These are phyloP conservation scores for Polypterus bichir DNA, from an alignment of 2,113 vertebrate species.

Conservation along the genomic window DNA sequence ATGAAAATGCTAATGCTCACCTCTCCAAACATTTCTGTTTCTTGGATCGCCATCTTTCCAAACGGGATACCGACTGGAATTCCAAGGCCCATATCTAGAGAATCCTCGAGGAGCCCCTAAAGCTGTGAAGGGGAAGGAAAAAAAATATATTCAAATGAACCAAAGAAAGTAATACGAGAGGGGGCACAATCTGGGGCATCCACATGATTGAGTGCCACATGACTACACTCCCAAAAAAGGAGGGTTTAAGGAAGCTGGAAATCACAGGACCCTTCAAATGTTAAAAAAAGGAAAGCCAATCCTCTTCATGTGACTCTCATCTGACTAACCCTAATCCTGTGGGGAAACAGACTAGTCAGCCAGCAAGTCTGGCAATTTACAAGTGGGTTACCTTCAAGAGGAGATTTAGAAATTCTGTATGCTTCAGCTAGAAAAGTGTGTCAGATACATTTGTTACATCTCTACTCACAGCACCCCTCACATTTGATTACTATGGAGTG, in stretches of 20 bases:
- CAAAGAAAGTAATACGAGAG: too few species aligned
- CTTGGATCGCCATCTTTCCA: conserved; percentile 58
- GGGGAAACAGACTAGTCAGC: conserved; percentile 12
- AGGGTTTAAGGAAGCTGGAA: conserved; percentile 29
- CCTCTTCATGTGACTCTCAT: conserved; percentile 88
- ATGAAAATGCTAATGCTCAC: conserved; percentile 30
- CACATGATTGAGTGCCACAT: not conserved
- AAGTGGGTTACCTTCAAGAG: too few species aligned
- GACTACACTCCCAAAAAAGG: conserved; percentile 5
- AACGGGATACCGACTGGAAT: conserved; percentile 58
- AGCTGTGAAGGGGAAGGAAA: conserved; percentile 29
- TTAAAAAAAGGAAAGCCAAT: conserved; percentile 35
- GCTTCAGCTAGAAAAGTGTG: too few species aligned
- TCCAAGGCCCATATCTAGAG: conserved; percentile 56
- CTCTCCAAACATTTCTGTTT: conserved; percentile 67
- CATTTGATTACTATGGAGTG: too few species aligned
- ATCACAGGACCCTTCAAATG: conserved; percentile 62
- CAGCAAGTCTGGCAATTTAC: too few species aligned
- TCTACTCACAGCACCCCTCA: too few species aligned
- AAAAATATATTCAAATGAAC: not conserved
- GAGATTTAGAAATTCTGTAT: too few species aligned
- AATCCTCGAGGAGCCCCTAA: conserved; percentile 30
- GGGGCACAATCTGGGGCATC: not conserved
- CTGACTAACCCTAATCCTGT: conserved; percentile 55
- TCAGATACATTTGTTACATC: too few species aligned